Base-by-base conservation (phyloP, 2,888 invertebrate species). In the Gnatocerus cornutus region DNA sequence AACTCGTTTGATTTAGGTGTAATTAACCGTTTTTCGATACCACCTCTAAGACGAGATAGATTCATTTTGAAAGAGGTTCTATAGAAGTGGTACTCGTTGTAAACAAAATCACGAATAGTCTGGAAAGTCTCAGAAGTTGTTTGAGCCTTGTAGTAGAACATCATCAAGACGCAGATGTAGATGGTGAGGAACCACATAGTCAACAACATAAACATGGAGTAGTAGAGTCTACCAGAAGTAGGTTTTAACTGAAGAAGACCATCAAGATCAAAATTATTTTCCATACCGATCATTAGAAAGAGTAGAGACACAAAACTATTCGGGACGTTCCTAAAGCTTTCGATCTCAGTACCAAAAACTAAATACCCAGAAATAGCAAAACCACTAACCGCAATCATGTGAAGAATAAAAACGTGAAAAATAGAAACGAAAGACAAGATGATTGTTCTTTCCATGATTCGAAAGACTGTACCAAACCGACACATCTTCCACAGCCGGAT, bases 401-500 rank as follows among this genome's bases (percentile, higher is more conserved):
- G 53, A n/a, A 13, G 10, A 6, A 53, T 5, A 1, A 7, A 9
- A 1, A 53, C 12, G 1, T 10, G 8, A 7, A 14, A 6, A 13
- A 80, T 41, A 7, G 78, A 71, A 3, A 41, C 21, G 1, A 65
- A 39, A 0, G 77, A 72, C 1, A 75, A 58, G 4, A 59, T 9
- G 6, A 82, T 59, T 9, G 81, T 81, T 65, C 76, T 76, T 62
- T 82, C 82, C 6, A 77, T 76, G 10, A 80, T 65, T 65, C 71
- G 73, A 61, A 82, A 79, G 27, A 81, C 78, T 1, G 73, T 41
- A 41, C 79, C 69, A 65, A 79, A 81, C 62, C 80, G 73, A 12
- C 82, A 66, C 56, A 82, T 43, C 45, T 80, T 80, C 82, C 82
- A 82, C 0, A 81, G 63, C 8, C 81, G 75, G 5, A 82, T 56